A percentile compares a stretch with the other conserved stretches of the same genome.
These are phyloP conservation scores for Toxostoma redivivum DNA, from an alignment of 2,113 vertebrate species.

Conservation along the genomic window DNA sequence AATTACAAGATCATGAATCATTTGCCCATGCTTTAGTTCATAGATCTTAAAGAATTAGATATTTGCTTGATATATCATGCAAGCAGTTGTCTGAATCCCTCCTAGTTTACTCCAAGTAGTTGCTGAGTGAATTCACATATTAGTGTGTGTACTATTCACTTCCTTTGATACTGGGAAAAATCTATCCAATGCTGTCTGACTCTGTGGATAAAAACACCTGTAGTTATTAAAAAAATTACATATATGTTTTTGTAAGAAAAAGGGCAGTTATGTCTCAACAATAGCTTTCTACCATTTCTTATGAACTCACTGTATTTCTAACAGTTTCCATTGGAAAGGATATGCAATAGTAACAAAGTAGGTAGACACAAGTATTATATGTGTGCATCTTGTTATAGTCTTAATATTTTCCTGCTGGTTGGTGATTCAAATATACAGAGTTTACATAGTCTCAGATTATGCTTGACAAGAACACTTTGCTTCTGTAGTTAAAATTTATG, in stretches of 20 bases:
- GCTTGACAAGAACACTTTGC: neutral
- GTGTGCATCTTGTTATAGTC: neutral
- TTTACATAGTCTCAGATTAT: neutral
- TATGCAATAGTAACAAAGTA: neutral
- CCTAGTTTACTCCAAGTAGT: neutral
- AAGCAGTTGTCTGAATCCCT: neutral
- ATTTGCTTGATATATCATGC: neutral
- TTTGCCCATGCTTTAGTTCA: neutral
- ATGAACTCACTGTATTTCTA: neutral
- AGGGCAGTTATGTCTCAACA: neutral
- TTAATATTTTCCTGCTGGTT: neutral
- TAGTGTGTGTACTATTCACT: neutral
- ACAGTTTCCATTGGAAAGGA: neutral
- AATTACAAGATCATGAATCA: neutral
- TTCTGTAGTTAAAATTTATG: neutral
- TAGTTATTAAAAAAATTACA: neutral
- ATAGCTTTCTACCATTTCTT: neutral
- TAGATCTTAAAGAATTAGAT: neutral
- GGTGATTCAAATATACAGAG: neutral
- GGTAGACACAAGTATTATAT: neutral
- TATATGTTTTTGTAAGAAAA: neutral
- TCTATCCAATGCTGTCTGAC: neutral
- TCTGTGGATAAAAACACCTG: neutral
- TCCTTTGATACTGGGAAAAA: neutral
- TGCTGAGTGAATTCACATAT: neutral